Evolutionary conservation across 2,888 invertebrate species (phyloP).

Genomic region (Tipula lateralis): DNA sequence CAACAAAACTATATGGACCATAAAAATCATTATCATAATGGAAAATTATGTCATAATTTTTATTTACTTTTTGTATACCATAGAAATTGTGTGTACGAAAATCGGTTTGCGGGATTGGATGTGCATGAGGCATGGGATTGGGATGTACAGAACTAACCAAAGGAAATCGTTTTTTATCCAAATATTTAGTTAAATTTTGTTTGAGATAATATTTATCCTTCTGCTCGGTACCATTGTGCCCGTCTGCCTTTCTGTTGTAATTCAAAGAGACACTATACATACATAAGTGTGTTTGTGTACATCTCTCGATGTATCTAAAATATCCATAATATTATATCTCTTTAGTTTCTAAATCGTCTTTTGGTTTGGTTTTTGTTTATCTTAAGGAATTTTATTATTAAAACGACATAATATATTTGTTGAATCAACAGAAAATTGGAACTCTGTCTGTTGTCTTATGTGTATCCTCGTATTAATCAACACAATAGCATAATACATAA

Average conservation of each 20-base stretch:
- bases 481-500: not conserved
- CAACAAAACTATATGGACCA: not conserved
- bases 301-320: not conserved
- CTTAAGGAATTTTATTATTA: not conserved
- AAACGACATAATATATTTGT: not conserved
- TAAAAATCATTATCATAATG: not conserved
- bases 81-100: not conserved
- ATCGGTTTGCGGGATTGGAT: not conserved
- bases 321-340: not conserved
- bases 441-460: not conserved
- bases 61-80: not conserved
- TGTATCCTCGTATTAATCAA: not conserved
- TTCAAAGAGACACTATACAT: not conserved
- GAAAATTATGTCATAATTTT: not conserved
- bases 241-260: not conserved
- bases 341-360: not conserved
- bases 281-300: not conserved
- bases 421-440: not conserved
- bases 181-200: not conserved
- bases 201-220: not conserved
- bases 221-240: not conserved
- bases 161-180: not conserved
- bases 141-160: not conserved
- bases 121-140: not conserved
- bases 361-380: not conserved